Evolutionary conservation across 2,797 vertebrate species (phyloP).

Genomic region (Syndactyla subalaris): DNA sequence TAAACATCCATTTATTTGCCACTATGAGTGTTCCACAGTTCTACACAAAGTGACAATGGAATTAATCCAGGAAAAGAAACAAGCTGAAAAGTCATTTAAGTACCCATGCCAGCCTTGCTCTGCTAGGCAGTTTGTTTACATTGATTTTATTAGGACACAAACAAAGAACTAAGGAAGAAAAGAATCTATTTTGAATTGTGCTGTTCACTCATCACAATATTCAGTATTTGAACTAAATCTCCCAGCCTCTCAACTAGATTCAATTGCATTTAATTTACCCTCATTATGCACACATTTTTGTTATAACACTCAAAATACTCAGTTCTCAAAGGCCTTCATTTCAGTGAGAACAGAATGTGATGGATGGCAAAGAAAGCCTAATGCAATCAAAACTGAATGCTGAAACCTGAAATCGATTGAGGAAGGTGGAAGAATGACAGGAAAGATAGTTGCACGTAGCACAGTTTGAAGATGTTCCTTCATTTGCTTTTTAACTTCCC

Average conservation of each 20-base stretch:
- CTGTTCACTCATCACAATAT: slow-evolving; percentile 13
- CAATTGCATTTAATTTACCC: slow-evolving; percentile 50
- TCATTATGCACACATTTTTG: slow-evolving; percentile 5
- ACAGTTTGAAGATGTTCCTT: not conserved
- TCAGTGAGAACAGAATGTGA: not conserved
- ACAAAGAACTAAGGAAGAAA: slow-evolving; percentile 27
- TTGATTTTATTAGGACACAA: slow-evolving; percentile 50
- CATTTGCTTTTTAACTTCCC: not conserved
- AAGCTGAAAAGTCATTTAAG: not conserved
- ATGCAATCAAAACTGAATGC: not conserved
- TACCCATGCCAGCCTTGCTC: slow-evolving; percentile 21
- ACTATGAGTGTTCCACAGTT: slow-evolving; percentile 13
- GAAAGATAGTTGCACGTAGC: not conserved
- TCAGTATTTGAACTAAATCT: slow-evolving; percentile 31
- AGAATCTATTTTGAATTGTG: not conserved
- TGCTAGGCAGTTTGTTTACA: slow-evolving; percentile 38
- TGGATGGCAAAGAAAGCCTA: slow-evolving; percentile 19
- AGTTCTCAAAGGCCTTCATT: slow-evolving; percentile 24
- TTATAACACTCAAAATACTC: slow-evolving; percentile 19
- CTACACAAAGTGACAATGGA: not conserved
- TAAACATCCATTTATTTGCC: slow-evolving; percentile 59
- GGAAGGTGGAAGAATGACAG: not conserved
- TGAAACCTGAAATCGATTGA: not conserved
- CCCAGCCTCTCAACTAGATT: not conserved
- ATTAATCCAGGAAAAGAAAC: slow-evolving; percentile 23